Base-by-base conservation (phyloP, 92 coral and sea anemone species). In the Plumapathes pennacea region DNA sequence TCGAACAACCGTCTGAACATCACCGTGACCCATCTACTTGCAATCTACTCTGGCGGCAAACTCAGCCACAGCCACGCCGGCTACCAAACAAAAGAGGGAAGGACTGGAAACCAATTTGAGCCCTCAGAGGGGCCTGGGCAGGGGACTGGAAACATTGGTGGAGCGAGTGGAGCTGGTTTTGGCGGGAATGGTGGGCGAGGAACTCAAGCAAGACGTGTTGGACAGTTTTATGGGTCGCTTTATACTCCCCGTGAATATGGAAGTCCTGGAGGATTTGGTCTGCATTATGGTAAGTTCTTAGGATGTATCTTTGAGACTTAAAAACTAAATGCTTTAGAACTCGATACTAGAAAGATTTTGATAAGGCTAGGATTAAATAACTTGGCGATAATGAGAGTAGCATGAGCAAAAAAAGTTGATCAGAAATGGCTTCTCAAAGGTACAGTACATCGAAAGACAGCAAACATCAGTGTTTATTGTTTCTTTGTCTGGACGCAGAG, bases 171-270 rank as follows among this genome's bases (percentile, higher is more conserved):
- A n/a, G 98, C 96, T 23, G 98, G 98, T 41, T 82, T 84, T 54
- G 98, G 92, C 46, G 98, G 98, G 37, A 92, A 72, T 46, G 96
- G 92, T 27, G 98, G 98, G 30, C 76, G 96, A 9, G 98, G 98
- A 41, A 44, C 39, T 15, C 65, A 53, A 1, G 60, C 80, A 42
- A 68, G 31, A 39, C 87, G 60, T n/a, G 80, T 80, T 45, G 96
- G 98, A 22, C 87, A 80, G 46, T 82, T 80, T 48, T 92, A 92
- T 56, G 98, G 98, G 0, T 70, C 95, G 20, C 59, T 83, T 49
- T 80, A 64, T 23, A 72, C 47, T 23, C 98, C 98, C 12, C 76
- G 67, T 71, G 78, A 73, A 41, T 92, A 88, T 53, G 98, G 98
- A 0, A 92, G 98, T 59, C 92, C 85, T 71, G 98, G 98, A 13